These are phyloP conservation scores for Drosophila virilis DNA, from an alignment of 1,140 invertebrate species.

Conservation along the genomic window DNA sequence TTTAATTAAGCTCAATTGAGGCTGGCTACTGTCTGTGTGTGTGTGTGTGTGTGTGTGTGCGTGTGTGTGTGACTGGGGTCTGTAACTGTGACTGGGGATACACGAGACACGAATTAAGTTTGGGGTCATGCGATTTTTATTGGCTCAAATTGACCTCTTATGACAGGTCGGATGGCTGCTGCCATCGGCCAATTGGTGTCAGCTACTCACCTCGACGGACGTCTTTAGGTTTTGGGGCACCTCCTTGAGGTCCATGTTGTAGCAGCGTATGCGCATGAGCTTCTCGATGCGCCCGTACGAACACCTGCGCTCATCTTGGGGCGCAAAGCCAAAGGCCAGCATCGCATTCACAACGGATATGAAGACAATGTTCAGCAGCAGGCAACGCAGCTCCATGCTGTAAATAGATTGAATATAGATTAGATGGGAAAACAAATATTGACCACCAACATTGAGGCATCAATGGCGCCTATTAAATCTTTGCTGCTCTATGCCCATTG, in stretches of 20 bases:
- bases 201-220: slow-evolving; percentile 85
- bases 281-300: slow-evolving; percentile 85
- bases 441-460: slow-evolving; percentile 12
- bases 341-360: slow-evolving; percentile 51
- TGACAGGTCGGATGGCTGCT: background rate
- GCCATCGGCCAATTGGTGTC: background rate
- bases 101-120: slow-evolving; percentile 53
- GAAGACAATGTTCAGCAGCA: slow-evolving; percentile 62
- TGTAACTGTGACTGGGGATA: slow-evolving; percentile 20
- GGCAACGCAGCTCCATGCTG: slow-evolving; percentile 77
- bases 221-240: slow-evolving; percentile 85
- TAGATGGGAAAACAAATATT: slow-evolving; percentile 4
- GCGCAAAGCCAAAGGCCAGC: slow-evolving; percentile 59
- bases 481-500: background rate
- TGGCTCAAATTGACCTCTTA: slow-evolving; percentile 51
- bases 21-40: slow-evolving; percentile 19
- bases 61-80: slow-evolving; percentile 1
- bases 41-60: background rate
- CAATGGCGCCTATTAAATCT: slow-evolving; percentile 35
- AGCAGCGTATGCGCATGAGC: slow-evolving; percentile 86
- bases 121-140: slow-evolving; percentile 56
- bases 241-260: slow-evolving; percentile 85
- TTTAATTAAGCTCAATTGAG: slow-evolving; percentile 81
- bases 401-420: background rate
- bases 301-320: slow-evolving; percentile 79